phyloP scores from a whole-genome alignment of 30 jellyfish, hydroid and myxozoan genomes.

The Hydractinia symbiolongicarpus region DNA sequence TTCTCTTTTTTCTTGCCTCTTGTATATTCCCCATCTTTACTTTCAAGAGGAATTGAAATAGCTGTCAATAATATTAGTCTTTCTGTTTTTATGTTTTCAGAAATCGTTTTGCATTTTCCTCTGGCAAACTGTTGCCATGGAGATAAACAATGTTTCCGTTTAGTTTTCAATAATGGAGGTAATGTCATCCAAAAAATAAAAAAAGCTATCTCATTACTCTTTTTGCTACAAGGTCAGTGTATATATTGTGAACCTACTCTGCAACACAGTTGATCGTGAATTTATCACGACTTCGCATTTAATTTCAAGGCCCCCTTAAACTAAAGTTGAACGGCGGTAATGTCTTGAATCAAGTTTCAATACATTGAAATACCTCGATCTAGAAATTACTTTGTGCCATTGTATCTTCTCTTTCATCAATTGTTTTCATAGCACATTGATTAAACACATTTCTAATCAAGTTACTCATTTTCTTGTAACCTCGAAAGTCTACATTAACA shows the following conservation, averaged over 20 bases:
- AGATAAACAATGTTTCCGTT: no score
- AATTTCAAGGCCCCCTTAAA: constrained; percentile 8
- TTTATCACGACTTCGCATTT: constrained; percentile 15
- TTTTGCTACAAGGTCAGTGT: not conserved
- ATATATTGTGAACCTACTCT: not conserved
- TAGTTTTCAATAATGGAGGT: not conserved
- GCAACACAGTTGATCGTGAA: not conserved
- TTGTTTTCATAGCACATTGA: not conserved
- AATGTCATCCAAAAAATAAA: not conserved
- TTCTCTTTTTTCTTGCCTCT: no score
- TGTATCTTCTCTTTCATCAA: constrained; percentile 1
- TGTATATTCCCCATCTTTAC: no score
- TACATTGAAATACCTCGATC: constrained; percentile 11
- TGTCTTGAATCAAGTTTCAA: not conserved
- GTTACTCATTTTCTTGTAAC: not conserved
- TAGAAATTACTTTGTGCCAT: not conserved
- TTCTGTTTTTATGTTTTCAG: no score
- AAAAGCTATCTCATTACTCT: not conserved
- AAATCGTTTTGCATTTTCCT: no score
- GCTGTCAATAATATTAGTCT: no score
- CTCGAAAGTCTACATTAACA: no score
- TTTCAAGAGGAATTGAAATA: no score
- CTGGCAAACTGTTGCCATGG: no score
- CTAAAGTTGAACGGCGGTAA: constrained; percentile 10
- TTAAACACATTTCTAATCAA: not conserved